Base-by-base conservation (phyloP, 2,888 invertebrate species). In the Cataglyphis rosenhaueri region DNA sequence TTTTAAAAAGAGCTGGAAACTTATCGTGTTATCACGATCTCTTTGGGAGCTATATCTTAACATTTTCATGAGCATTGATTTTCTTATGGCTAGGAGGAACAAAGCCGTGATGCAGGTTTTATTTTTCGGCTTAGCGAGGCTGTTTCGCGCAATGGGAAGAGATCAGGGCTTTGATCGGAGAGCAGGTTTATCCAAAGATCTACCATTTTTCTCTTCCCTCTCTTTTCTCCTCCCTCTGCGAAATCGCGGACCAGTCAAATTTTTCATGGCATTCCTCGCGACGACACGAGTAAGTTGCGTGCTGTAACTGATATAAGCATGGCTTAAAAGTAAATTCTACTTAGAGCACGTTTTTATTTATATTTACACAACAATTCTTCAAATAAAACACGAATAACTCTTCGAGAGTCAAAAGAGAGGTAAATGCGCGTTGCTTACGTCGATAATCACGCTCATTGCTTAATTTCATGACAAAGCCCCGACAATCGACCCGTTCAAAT, bases 231-330 rank as follows among this genome's bases (percentile, higher is more conserved):
- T 82, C 71, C 81, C 79, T 68, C 38, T 57, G 62, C 52, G 52
- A 66, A 70, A 59, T 57, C 78, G 84, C 81, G 73, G 35, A 82
- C 70, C 82, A 59, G 66, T 65, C 83, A 82, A 90, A 91, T 92
- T 92, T 92, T 91, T 85, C 91, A 92, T 91, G 87, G 68, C 84
- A 38, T 55, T 52, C n/a, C 85, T 73, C 83, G 68, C 84, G 73
- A 74, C 75, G 84, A 85, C 84, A 86, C 87, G 86, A 87, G 86
- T 86, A 84, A 2, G 75, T 92, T 88, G 92, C 92, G 92, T 92
- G 92, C 85, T 86, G 32, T 75, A 90, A 91, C 89, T 91, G 91
- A 92, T 91, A 92, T 91, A 92, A 92, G 86, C 90, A 84, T 61
- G 81, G 70, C 84, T 89, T 85, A 86, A 88, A 85, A 85, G 29